A percentile compares a stretch with the other conserved stretches of the same genome.
These are phyloP conservation scores for Pao palembangensis DNA, from an alignment of 2,113 vertebrate genomes.

Conservation along the genomic window DNA sequence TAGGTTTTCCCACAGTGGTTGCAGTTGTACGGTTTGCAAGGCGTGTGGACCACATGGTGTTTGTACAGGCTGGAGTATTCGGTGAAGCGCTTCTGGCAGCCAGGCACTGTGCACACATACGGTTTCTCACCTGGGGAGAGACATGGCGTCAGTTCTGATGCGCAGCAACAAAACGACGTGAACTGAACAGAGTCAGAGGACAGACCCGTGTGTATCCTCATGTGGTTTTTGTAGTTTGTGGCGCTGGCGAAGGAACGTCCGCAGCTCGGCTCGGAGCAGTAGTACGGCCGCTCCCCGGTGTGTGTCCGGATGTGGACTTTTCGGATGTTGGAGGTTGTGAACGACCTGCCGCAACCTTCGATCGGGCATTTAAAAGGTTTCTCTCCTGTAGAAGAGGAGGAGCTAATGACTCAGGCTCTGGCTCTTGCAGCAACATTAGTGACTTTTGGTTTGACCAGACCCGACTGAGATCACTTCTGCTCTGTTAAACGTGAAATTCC, in stretches of 20 bases:
- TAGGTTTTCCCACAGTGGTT: constrained; percentile 99
- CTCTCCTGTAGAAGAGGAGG: constrained; percentile 78
- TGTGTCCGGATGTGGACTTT: constrained; percentile 98
- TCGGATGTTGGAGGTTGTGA: constrained; percentile 98
- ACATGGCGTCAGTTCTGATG: too few relatives aligned
- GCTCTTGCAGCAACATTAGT: not conserved
- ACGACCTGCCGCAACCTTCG: constrained; percentile 94
- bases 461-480: too few relatives aligned
- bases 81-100: constrained; percentile 98
- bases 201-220: constrained; percentile 96
- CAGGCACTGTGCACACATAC: constrained; percentile 97
- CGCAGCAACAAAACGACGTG: too few relatives aligned
- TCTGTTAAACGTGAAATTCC: too few relatives aligned
- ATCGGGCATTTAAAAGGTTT: constrained; percentile 96
- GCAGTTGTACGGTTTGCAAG: constrained; percentile 98
- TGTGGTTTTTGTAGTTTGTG: constrained; percentile 99
- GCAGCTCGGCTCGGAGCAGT: constrained; percentile 96
- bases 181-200: not conserved
- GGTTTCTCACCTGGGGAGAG: constrained; percentile 88
- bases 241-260: constrained; percentile 96
- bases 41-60: constrained; percentile 97
- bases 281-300: constrained; percentile 96
- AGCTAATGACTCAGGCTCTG: not conserved
- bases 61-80: constrained; percentile 99
- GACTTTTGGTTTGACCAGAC: too few relatives aligned